Percentiles rank a stretch among this genome's conserved stretches.
Conservation (phyloP, 2,113 vertebrate genomes). For the Pituophis catenifer region DNA sequence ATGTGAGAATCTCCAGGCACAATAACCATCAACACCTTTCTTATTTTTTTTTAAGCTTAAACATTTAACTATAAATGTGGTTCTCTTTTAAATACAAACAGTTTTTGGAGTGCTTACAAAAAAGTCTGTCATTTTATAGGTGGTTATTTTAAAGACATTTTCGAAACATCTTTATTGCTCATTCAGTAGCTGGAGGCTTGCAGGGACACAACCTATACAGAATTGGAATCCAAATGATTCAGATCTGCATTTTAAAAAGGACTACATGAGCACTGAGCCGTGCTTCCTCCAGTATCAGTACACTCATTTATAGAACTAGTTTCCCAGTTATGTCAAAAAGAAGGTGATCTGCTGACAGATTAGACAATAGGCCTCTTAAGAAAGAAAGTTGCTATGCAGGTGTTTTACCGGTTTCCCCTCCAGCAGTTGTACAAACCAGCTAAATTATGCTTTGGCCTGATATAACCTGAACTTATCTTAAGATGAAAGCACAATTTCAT, state of each 20-base stretch:
- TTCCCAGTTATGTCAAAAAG: slow-evolving; percentile 66
- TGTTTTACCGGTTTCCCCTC: slow-evolving; percentile 61
- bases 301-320: slow-evolving; percentile 57
- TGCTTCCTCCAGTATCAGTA: slow-evolving; percentile 53
- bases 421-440: slow-evolving; percentile 57
- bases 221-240: slow-evolving; percentile 56
- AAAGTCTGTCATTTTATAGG: background rate
- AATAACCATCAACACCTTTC: background rate
- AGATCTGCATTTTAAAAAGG: slow-evolving; percentile 33
- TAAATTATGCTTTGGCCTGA: slow-evolving; percentile 26
- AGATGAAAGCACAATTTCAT: slow-evolving; percentile 26
- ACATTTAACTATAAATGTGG: background rate
- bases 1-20: background rate
- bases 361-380: slow-evolving; percentile 64
- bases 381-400: slow-evolving; percentile 58
- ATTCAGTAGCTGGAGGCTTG: slow-evolving; percentile 63
- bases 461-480: slow-evolving; percentile 5
- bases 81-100: background rate
- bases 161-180: slow-evolving; percentile 26
- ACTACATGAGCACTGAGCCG: slow-evolving; percentile 48
- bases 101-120: background rate
- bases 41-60: background rate
- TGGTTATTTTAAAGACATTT: background rate
- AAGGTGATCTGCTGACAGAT: slow-evolving; percentile 64
- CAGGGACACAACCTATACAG: slow-evolving; percentile 31